Conservation (phyloP, 2,797 vertebrate species). For the Sebastes vulpes region DNA sequence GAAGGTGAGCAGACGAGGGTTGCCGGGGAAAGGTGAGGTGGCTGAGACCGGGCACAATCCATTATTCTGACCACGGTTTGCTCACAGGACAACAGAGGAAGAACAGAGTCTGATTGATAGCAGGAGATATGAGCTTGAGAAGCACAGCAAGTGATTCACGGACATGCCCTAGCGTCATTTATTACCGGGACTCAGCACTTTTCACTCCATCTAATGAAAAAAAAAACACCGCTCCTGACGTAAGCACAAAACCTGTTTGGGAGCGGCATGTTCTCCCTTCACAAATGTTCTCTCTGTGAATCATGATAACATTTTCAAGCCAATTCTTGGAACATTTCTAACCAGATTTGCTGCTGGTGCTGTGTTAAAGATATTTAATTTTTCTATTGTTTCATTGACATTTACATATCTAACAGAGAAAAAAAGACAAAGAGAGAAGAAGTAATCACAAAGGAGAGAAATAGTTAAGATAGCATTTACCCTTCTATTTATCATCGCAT, state of each 20-base stretch:
- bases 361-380: neutral
- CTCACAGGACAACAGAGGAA: constrained; percentile 44
- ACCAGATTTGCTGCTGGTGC: neutral
- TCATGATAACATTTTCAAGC: constrained; percentile 15
- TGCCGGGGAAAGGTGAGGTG: constrained; percentile 50
- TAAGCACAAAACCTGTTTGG: constrained; percentile 5
- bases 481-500: neutral
- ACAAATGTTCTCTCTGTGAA: constrained; percentile 2
- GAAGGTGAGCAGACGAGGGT: neutral
- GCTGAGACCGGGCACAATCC: constrained; percentile 20
- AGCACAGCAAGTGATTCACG: constrained; percentile 62
- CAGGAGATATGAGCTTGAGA: constrained; percentile 45
- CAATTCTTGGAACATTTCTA: neutral
- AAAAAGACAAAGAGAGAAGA: neutral
- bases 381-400: neutral
- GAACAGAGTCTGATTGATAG: constrained; percentile 50
- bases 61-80: constrained; percentile 34
- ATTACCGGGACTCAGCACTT: constrained; percentile 36
- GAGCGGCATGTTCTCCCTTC: neutral
- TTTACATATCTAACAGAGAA: neutral
- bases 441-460: neutral
- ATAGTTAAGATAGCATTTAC: neutral
- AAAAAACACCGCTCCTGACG: neutral
- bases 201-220: constrained; percentile 55
- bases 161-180: constrained; percentile 40